A percentile compares a stretch with the other conserved stretches of the same genome.
phyloP scores from a whole-genome alignment of 2,888 invertebrate species.

The Eilema griseolum region DNA sequence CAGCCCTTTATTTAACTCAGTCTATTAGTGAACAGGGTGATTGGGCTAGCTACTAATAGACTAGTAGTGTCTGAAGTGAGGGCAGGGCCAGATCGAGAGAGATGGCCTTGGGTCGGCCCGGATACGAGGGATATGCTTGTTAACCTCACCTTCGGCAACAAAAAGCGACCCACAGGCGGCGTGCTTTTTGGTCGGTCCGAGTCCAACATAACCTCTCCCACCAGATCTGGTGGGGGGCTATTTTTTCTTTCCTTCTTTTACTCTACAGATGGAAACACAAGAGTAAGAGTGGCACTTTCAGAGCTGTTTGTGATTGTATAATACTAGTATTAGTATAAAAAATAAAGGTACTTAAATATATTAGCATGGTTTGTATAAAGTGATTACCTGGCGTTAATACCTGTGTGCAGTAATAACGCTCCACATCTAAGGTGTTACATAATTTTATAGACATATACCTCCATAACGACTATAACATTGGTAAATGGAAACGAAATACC shows the following conservation, averaged over 20 bases:
- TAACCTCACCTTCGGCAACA: too few species aligned
- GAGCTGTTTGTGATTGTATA: background rate
- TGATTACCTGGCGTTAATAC: background rate
- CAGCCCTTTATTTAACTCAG: background rate
- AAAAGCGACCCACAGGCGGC: too few species aligned
- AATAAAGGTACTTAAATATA: background rate
- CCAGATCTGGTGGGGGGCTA: too few species aligned
- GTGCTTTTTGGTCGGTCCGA: too few species aligned
- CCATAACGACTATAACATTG: constrained; percentile 44
- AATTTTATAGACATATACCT: constrained; percentile 17
- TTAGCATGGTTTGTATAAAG: background rate
- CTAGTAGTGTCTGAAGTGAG: background rate
- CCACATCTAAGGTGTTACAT: background rate
- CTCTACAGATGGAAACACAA: background rate
- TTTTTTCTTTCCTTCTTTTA: background rate
- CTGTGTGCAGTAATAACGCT: background rate
- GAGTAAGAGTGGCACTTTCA: background rate
- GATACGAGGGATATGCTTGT: too few species aligned
- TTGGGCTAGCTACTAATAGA: background rate
- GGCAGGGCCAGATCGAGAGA: too few species aligned
- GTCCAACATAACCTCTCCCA: too few species aligned
- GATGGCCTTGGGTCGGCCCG: too few species aligned
- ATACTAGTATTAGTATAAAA: background rate
- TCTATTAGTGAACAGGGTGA: background rate
- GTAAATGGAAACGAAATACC: constrained; percentile 59